phyloP scores from a whole-genome alignment of 2,888 invertebrate genomes.

The Arge pagana region DNA sequence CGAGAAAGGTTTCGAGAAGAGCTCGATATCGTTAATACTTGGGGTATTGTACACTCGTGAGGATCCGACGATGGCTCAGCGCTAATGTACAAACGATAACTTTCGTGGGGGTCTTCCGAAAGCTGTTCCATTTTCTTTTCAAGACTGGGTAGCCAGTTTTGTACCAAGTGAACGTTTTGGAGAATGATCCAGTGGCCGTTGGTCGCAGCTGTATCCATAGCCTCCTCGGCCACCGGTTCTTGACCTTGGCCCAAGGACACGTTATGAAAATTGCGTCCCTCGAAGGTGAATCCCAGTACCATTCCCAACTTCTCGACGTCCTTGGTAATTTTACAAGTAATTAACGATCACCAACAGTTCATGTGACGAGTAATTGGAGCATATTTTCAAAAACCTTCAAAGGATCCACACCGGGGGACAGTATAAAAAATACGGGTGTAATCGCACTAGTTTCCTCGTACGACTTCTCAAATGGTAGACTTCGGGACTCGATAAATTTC shows the following conservation, averaged over 20 bases:
- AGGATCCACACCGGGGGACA: slow-evolving; percentile 94
- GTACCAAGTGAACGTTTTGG: slow-evolving; percentile 91
- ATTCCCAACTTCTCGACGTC: slow-evolving; percentile 88
- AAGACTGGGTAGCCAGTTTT: slow-evolving; percentile 82
- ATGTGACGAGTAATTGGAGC: too few species aligned
- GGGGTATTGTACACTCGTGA: slow-evolving; percentile 66
- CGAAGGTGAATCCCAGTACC: slow-evolving; percentile 77
- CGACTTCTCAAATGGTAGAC: slow-evolving; percentile 82
- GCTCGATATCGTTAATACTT: slow-evolving; percentile 44
- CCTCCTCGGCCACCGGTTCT: slow-evolving; percentile 87
- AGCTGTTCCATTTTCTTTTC: slow-evolving; percentile 91
- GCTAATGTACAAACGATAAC: slow-evolving; percentile 75
- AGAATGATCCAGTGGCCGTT: slow-evolving; percentile 91
- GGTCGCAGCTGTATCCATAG: slow-evolving; percentile 74
- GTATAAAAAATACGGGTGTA: slow-evolving; percentile 91
- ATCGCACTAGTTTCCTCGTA: slow-evolving; percentile 82
- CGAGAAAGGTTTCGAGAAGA: neutral
- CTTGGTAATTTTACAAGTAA: slow-evolving; percentile 53
- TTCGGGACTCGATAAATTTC: slow-evolving; percentile 79
- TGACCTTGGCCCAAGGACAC: slow-evolving; percentile 95
- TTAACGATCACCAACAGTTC: too few species aligned
- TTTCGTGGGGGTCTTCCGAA: slow-evolving; percentile 61
- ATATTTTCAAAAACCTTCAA: slow-evolving; percentile 73
- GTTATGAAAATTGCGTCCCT: slow-evolving; percentile 86
- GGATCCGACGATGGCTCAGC: slow-evolving; percentile 84